A percentile compares a stretch with the other conserved stretches of the same genome.
These are phyloP conservation scores for Yponomeuta plumbellus DNA, from an alignment of 2,888 invertebrate species.

Conservation along the genomic window DNA sequence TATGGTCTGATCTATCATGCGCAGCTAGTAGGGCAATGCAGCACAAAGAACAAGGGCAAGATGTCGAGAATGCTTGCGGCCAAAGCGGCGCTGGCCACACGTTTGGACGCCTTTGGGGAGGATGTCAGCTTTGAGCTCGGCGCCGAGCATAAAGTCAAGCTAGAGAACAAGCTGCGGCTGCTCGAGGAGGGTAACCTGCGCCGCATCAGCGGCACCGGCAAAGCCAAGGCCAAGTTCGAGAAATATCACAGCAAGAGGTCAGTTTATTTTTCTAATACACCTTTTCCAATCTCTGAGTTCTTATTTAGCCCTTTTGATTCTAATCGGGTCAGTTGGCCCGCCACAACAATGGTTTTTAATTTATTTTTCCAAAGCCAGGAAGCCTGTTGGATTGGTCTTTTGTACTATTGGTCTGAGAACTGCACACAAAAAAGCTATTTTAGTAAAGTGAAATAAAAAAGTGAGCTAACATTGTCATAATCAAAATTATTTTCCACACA, in stretches of 20 bases:
- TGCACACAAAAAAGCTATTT: too few species aligned
- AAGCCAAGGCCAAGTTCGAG: conserved; percentile 92
- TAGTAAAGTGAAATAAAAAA: too few species aligned
- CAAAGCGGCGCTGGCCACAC: conserved; percentile 93
- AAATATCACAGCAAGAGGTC: conserved; percentile 91
- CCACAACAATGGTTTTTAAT: too few species aligned
- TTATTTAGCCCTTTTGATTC: too few species aligned
- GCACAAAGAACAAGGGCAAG: conserved; percentile 94
- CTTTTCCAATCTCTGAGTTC: background rate
- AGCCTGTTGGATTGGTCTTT: too few species aligned
- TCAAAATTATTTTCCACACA: background rate
- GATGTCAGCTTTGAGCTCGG: conserved; percentile 90
- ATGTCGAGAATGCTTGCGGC: conserved; percentile 98
- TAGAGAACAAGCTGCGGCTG: conserved; percentile 86
- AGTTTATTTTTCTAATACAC: conserved; percentile 28
- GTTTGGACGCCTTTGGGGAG: conserved; percentile 98
- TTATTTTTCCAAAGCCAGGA: too few species aligned
- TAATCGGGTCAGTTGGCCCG: too few species aligned
- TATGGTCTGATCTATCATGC: conserved; percentile 99
- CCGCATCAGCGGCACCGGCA: conserved; percentile 91
- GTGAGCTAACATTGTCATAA: too few species aligned
- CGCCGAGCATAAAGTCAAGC: conserved; percentile 90
- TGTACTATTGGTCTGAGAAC: too few species aligned
- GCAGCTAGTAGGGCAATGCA: conserved; percentile 92
- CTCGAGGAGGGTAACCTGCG: conserved; percentile 91